Percentiles rank a stretch among this genome's conserved stretches.
These are phyloP conservation scores for Cyanocitta stelleri DNA, from an alignment of 2,113 vertebrate species.

Conservation along the genomic window DNA sequence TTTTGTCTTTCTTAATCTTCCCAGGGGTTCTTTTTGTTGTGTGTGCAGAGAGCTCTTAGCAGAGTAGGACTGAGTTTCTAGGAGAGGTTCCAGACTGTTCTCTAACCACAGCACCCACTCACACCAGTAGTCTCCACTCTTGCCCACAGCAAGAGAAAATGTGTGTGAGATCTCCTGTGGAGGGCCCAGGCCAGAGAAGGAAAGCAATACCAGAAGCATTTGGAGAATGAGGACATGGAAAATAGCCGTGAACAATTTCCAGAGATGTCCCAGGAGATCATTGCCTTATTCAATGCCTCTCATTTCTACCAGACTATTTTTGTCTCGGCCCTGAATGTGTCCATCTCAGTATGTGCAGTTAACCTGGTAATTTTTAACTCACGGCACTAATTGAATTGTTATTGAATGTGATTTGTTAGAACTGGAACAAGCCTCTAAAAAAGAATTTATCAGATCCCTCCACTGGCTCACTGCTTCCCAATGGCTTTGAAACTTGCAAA, in stretches of 20 bases:
- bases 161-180: background rate
- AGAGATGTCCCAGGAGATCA: slow-evolving; percentile 15
- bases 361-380: slow-evolving; percentile 57
- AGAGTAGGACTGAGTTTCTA: background rate
- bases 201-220: background rate
- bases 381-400: slow-evolving; percentile 48
- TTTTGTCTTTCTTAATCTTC: background rate
- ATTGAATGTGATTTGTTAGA: slow-evolving; percentile 50
- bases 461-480: background rate
- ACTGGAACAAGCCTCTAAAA: slow-evolving; percentile 16
- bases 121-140: background rate
- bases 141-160: background rate
- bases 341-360: background rate
- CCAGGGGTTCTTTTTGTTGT: background rate
- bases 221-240: background rate
- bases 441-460: slow-evolving; percentile 24
- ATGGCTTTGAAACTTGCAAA: background rate
- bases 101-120: background rate
- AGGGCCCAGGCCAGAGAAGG: background rate
- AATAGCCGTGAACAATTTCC: slow-evolving; percentile 3
- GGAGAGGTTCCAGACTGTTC: background rate
- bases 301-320: slow-evolving; percentile 39
- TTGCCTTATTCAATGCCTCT: slow-evolving; percentile 14
- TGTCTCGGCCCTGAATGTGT: background rate
- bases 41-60: background rate